Percentiles rank a stretch among this genome's conserved stretches.
phyloP scores from a whole-genome alignment of 1,140 invertebrate species.

The Holotrichia oblita region DNA sequence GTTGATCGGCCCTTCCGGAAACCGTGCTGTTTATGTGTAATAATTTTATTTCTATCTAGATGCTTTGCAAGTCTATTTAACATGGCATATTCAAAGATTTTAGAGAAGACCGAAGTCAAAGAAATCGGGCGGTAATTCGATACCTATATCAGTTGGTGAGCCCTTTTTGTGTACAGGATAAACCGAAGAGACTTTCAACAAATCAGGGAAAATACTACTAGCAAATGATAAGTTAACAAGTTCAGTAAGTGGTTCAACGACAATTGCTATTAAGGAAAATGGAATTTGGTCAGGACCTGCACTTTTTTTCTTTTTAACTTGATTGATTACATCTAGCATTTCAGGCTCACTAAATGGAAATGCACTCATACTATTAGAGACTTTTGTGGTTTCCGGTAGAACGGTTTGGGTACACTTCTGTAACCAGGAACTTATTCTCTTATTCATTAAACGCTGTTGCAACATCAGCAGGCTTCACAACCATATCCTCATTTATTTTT shows the following conservation, averaged over 20 bases:
- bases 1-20: not conserved
- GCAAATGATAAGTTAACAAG: conserved; percentile 20
- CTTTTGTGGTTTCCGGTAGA: not conserved
- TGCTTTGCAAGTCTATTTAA: not conserved
- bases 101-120: not conserved
- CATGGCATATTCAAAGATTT: conserved; percentile 32
- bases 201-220: not conserved
- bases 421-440: not conserved
- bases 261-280: not conserved
- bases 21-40: conserved; percentile 14
- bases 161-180: not conserved
- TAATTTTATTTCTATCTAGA: not conserved
- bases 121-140: conserved; percentile 20
- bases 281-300: not conserved
- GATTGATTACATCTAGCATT: not conserved
- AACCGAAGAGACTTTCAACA: conserved; percentile 26
- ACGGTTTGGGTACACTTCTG: not conserved
- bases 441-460: conserved; percentile 2
- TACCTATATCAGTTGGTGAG: not conserved
- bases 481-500: not conserved
- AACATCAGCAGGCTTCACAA: not conserved
- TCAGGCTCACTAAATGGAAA: not conserved
- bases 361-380: not conserved
- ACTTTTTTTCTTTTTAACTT: conserved; percentile 20
- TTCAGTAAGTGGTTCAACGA: conserved; percentile 17